Evolutionary conservation across 2,113 vertebrate genomes (phyloP).

Genomic region (Choloepus hoffmanni): DNA sequence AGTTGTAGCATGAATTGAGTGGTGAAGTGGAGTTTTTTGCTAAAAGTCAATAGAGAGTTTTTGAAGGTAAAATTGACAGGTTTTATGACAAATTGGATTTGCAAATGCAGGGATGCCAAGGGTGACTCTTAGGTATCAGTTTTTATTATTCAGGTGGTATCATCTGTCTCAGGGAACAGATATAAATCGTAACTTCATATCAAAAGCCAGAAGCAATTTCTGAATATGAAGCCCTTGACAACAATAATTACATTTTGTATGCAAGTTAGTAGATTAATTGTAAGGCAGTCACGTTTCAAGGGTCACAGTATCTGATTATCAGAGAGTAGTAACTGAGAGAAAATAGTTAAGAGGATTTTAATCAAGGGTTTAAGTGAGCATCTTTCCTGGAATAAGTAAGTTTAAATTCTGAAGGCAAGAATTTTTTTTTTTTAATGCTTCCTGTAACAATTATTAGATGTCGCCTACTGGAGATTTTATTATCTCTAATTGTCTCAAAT

Average conservation of each 20-base stretch:
- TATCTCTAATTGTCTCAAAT: not conserved
- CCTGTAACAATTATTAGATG: not conserved
- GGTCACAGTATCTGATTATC: not conserved
- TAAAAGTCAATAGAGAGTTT: not conserved
- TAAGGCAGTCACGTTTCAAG: not conserved
- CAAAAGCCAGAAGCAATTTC: not conserved
- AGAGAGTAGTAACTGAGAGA: not conserved
- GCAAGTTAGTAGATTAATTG: not conserved
- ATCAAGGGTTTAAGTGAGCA: not conserved
- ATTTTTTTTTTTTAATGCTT: not conserved
- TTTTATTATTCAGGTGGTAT: not conserved
- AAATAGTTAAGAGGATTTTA: not conserved
- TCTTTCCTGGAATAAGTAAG: not conserved
- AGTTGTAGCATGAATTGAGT: not conserved
- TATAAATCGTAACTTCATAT: not conserved
- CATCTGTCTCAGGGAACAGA: not conserved
- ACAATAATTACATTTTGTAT: slow-evolving; percentile 34
- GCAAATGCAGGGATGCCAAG: not conserved
- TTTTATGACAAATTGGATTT: not conserved
- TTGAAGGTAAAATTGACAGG: not conserved
- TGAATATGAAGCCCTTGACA: not conserved
- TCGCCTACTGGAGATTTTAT: not conserved
- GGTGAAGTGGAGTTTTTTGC: not conserved
- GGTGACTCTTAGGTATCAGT: not conserved
- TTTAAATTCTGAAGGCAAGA: not conserved